Base-by-base conservation (phyloP, 2,113 vertebrate genomes). In the Nannospalax galili region DNA sequence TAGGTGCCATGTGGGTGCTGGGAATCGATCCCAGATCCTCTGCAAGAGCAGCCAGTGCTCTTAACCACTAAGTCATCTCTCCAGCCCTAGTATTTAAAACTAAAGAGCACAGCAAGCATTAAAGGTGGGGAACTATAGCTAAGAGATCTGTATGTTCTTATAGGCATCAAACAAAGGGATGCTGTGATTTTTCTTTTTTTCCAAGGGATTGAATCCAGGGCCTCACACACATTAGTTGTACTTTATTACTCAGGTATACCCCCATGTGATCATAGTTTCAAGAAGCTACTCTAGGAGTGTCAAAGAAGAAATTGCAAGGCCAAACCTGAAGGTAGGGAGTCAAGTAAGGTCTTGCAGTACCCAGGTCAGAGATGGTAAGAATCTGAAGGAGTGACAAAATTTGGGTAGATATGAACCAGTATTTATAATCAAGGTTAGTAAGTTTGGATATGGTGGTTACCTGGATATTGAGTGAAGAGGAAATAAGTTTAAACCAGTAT, bases 191-290 rank as follows among this genome's bases (percentile, higher is more conserved):
- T 77, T 86, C 45, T 74, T 5, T 32, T 10, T 48, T 24, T 26
- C n/a, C 37, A 20, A 72, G 37, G 19, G 69, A 72, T 9, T 22
- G n/a, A 37, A 42, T 45, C 40, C 12, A 45, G 73, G 73, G 14
- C 73, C 40, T 75, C 24, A 45, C 73, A 45, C 60, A 62, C 16
- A 22, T 22, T 62, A 65, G 28, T 35, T 69, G 67, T 28, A 69
- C 35, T 8, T 40, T 75, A 28, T 15, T 15, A 82, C 20, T 24
- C 70, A 40, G n/a, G 70, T 73, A 73, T 73, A 73, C n/a, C 12
- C n/a, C 24, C n/a, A 79, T n/a, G 15, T 70, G 65, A 94, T 45
- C 60, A 95, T 72, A 64, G 79, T 90, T 70, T 91, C 86, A 86
- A 95, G 67, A 45, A 89, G 48, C 84, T 78, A 91, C 78, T 62